Evolutionary conservation across 1,140 invertebrate genomes (phyloP).

Genomic region (Zaprionus inermis): DNA sequence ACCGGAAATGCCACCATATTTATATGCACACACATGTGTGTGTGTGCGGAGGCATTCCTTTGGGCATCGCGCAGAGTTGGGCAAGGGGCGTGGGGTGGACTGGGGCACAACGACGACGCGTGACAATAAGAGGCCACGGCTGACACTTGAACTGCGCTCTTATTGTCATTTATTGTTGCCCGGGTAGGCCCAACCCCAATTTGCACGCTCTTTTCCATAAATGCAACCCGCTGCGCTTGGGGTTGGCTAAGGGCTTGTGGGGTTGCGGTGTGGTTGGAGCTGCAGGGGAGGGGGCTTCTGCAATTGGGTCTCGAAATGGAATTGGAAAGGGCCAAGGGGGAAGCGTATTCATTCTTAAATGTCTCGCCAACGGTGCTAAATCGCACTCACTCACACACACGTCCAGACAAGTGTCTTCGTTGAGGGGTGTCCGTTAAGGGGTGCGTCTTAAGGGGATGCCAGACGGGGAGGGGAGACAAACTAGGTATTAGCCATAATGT

Average conservation of each 20-base stretch:
- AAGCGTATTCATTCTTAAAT: conserved; percentile 63
- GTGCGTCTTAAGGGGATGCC: conserved; percentile 7
- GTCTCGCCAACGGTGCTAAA: conserved; percentile 68
- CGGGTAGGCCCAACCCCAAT: conserved; percentile 65
- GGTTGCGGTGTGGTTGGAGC: not conserved
- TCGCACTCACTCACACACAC: conserved; percentile 64
- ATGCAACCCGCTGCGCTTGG: conserved; percentile 59
- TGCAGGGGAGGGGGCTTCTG: conserved; percentile 4
- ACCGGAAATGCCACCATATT: conserved; percentile 80
- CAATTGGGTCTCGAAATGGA: conserved; percentile 17
- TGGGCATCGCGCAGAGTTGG: conserved; percentile 62
- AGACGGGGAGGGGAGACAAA: not conserved
- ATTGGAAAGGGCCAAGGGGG: not conserved
- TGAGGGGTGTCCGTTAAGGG: conserved; percentile 32
- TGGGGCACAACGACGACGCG: conserved; percentile 67
- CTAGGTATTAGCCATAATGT: conserved; percentile 71
- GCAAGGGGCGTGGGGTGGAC: not conserved
- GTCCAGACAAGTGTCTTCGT: conserved; percentile 39
- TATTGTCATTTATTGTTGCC: conserved; percentile 78
- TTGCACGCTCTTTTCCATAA: conserved; percentile 76
- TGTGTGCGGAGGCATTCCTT: conserved; percentile 60
- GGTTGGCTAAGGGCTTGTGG: conserved; percentile 24
- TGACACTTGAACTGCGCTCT: conserved; percentile 81
- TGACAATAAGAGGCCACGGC: conserved; percentile 80
- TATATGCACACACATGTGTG: conserved; percentile 33